phyloP scores from a whole-genome alignment of 2,113 vertebrate species.

The Meriones unguiculatus region DNA sequence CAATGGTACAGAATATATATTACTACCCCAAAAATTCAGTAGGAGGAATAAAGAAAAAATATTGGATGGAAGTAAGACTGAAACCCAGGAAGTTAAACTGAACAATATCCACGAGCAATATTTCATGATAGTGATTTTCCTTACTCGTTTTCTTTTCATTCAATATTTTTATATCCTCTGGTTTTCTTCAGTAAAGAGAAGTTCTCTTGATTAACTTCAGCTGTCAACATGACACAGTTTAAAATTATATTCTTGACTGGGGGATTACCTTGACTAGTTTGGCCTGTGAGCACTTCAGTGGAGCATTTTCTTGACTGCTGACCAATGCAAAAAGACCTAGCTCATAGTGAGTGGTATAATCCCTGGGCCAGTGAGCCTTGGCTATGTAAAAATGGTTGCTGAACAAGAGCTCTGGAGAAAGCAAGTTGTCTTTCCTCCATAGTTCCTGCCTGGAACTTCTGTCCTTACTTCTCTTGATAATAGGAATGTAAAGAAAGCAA shows the following conservation, averaged over 20 bases:
- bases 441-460: too few species aligned
- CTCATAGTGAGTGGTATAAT: too few species aligned
- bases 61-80: neutral
- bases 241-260: neutral
- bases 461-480: too few species aligned
- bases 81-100: neutral
- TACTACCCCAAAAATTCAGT: neutral
- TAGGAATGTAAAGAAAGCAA: neutral
- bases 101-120: neutral
- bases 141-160: neutral
- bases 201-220: neutral
- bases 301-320: neutral
- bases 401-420: neutral
- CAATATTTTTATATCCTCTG: neutral
- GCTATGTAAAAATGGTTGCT: neutral
- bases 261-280: neutral
- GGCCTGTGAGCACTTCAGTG: rapidly evolving
- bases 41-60: neutral
- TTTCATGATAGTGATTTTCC: neutral
- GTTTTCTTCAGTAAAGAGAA: neutral
- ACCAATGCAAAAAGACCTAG: too few species aligned
- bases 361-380: neutral
- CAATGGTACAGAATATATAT: neutral
- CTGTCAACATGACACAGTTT: neutral
- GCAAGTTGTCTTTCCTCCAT: neutral